Percentiles rank a stretch among this genome's conserved stretches.
Evolutionary conservation across 92 coral and sea anemone species (phyloP).

Genomic region (Umimayanthus kanabou): DNA sequence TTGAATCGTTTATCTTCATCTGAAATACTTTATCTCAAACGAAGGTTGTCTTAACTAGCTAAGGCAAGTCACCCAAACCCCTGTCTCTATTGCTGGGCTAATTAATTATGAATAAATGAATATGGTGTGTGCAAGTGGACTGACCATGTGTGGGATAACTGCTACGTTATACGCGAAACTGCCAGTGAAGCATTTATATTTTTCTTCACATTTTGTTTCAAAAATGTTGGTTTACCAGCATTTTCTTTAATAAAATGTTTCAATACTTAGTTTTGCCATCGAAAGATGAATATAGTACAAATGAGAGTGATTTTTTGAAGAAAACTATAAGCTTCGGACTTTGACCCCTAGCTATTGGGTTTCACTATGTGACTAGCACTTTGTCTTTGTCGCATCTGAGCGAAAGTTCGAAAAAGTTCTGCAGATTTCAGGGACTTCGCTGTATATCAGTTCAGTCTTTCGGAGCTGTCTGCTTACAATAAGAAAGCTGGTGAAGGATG

Average conservation of each 20-base stretch:
- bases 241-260: no score
- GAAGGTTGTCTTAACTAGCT: background rate
- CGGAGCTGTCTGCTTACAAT: background rate
- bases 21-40: background rate
- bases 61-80: background rate
- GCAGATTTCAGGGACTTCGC: background rate
- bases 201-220: background rate
- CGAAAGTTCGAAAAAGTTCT: background rate
- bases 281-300: background rate
- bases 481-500: background rate
- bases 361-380: background rate
- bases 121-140: no score
- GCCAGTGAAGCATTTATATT: no score
- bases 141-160: no score
- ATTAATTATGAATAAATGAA: no score
- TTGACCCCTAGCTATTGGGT: background rate
- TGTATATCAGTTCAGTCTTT: no score
- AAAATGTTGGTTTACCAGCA: background rate
- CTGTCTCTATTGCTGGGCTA: background rate
- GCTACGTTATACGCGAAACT: no score
- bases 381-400: background rate
- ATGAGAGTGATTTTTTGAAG: background rate
- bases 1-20: background rate
- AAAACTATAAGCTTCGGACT: background rate
- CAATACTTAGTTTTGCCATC: background rate